Evolutionary conservation across 2,113 vertebrate species (phyloP), one percentile per base, ranked within the genome.

Genomic region (Crocuta crocuta): DNA sequence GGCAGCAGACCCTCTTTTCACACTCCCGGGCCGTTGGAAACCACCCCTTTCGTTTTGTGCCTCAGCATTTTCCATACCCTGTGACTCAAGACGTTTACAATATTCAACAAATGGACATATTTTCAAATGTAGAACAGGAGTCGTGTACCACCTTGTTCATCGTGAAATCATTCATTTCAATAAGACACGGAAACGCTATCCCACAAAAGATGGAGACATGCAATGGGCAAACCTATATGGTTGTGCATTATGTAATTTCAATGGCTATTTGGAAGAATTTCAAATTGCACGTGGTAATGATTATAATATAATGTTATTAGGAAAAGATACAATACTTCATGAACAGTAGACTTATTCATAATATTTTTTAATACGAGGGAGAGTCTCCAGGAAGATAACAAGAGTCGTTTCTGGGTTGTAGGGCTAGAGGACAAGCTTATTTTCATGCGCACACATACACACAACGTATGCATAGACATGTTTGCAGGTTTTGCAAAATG

Each of bases 101-200:
- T 35, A 26, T 17, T 81, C 45, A 76, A 11, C 21, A 43, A 10
- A 61, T 16, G 43, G 19, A 43, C 19, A 4, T 65, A 53, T 70
- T 94, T 80, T 79, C 35, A 73, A 80, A 84, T 94, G 58, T 70
- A 91, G 33, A 73, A 61, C 1, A 92, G 9, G 58, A 84, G 63
- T 70, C 28, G 16, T n/a, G 5, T 55, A 26, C 13, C 55, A 70
- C 61, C 17, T 39, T 53, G 12, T 81, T 76, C 19, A 15, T 7
- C 65, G 43, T 50, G 31, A 48, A 94, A 70, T 85, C 53, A 24
- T 48, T 65, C 81, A 35, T 39, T 65, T 10, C 5, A 66, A 24
- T 53, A 45, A 63, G 74, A 48, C 19, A 7, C 17, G 71, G 21
- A 53, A 70, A 68, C 87, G 9, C 13, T 31, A 15, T 28, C 15